Percentiles rank a stretch among this genome's conserved stretches.
These are phyloP conservation scores for Erebia palarica DNA, from an alignment of 2,888 invertebrate species.

Conservation along the genomic window DNA sequence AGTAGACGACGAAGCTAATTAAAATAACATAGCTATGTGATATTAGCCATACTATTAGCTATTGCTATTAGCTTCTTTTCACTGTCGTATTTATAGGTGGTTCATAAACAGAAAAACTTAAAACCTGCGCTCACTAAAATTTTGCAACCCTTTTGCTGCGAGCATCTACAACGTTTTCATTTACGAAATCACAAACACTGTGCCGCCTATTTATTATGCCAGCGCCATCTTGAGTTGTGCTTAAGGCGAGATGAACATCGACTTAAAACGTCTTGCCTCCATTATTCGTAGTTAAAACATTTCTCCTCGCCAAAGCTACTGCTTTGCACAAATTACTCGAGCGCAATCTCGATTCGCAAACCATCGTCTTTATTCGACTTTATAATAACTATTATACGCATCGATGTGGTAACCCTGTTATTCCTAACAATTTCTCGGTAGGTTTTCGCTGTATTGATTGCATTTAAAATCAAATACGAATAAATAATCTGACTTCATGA, in stretches of 20 bases:
- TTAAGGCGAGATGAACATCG: slow-evolving; percentile 6
- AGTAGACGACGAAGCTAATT: too few relatives aligned
- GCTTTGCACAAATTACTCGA: slow-evolving; percentile 8
- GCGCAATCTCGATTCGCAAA: slow-evolving; percentile 7
- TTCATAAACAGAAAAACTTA: too few relatives aligned
- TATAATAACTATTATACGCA: not conserved
- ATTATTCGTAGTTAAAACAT: slow-evolving; percentile 9
- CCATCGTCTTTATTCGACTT: slow-evolving; percentile 3
- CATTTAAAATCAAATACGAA: too few relatives aligned
- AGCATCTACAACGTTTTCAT: not conserved
- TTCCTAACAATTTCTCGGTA: too few relatives aligned
- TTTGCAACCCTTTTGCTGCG: not conserved
- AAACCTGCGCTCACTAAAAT: not conserved
- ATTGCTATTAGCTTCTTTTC: too few relatives aligned
- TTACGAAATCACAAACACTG: not conserved
- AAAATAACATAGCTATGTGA: too few relatives aligned
- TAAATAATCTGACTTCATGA: not conserved
- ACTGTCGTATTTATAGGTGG: too few relatives aligned
- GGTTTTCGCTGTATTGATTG: too few relatives aligned
- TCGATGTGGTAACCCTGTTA: too few relatives aligned
- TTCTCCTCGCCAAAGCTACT: slow-evolving; percentile 8
- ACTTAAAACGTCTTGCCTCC: not conserved
- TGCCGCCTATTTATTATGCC: not conserved
- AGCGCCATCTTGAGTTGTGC: not conserved
- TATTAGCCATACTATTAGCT: too few relatives aligned